phyloP scores from a whole-genome alignment of 2,113 vertebrate genomes.

The Puffinus mauretanicus region DNA sequence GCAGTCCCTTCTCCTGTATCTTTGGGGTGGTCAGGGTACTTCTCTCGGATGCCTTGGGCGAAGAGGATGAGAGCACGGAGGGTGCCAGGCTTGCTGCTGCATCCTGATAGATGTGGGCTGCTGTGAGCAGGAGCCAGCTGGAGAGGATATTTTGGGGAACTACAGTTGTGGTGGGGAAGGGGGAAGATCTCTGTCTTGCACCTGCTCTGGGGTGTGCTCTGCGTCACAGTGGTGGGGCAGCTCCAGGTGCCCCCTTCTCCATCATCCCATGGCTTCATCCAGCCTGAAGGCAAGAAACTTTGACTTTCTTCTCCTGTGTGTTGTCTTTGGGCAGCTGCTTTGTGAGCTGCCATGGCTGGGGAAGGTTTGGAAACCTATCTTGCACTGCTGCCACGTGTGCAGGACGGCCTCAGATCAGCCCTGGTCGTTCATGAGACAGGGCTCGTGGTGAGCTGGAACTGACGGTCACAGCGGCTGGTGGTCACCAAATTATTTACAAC shows the following conservation, averaged over 20 bases:
- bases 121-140: neutral
- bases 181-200: neutral
- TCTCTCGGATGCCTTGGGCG: neutral
- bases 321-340: neutral
- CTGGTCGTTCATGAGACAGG: neutral
- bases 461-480: accelerated
- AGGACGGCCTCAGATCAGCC: neutral
- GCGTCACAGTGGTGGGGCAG: neutral
- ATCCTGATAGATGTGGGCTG: neutral
- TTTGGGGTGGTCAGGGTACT: neutral
- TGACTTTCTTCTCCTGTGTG: neutral
- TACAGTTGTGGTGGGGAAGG: neutral
- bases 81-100: neutral
- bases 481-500: neutral
- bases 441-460: neutral
- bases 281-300: neutral
- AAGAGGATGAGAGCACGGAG: neutral
- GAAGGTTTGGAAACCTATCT: neutral
- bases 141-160: neutral
- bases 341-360: neutral
- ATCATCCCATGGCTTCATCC: neutral
- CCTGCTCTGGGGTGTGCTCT: neutral
- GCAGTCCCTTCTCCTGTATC: neutral
- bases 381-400: neutral
- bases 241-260: neutral